Base-by-base conservation (phyloP, 92 coral and sea anemone genomes). In the Ricordea florida region DNA sequence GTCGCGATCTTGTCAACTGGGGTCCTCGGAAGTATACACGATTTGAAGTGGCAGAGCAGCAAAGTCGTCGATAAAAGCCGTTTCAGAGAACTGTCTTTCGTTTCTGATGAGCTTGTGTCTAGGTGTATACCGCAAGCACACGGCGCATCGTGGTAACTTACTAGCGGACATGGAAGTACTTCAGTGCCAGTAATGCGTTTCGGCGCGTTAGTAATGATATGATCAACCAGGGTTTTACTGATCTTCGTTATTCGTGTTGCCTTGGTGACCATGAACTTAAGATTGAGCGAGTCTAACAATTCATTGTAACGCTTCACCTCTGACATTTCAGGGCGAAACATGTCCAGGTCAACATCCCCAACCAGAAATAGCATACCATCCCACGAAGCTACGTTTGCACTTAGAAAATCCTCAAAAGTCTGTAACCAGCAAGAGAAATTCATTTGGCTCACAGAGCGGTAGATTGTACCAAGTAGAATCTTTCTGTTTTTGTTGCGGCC, bases 71-170 rank as follows among this genome's bases (percentile, higher is more conserved):
- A 35, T 64, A 43, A 24, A 64, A 23, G 55, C 26, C 11, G 72
- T 42, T 64, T 64, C 72, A 64, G 31, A 22, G 15, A 64, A 41
- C 11, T 42, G 72, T 26, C 43, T 64, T 43, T 64, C 72, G 32
- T 64, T 64, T 10, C 71, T 63, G 71, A 41, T 46, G 1, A 21
- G 21, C 80, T 58, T 73, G 33, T 65, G 28, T 52, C 83, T 15
- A 34, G 75, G 74, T 31, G 10, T 11, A 25, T 15, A 64, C 17
- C 57, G 65, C 29, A 23, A 38, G 64, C 64, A 45, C 35, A 84
- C 20, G 77, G 60, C 7, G 49, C 78, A 17, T 76, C 84, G n/a
- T 76, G 80, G 57, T 84, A 84, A 50, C 84, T 84, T 15, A 76
- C 62, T 18, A 44, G 14, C 11, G 71, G 61, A 16, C 86, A 62